Base-by-base conservation (phyloP, 30 jellyfish, hydroid and myxozoan species). In the Turritopsis rubra region DNA sequence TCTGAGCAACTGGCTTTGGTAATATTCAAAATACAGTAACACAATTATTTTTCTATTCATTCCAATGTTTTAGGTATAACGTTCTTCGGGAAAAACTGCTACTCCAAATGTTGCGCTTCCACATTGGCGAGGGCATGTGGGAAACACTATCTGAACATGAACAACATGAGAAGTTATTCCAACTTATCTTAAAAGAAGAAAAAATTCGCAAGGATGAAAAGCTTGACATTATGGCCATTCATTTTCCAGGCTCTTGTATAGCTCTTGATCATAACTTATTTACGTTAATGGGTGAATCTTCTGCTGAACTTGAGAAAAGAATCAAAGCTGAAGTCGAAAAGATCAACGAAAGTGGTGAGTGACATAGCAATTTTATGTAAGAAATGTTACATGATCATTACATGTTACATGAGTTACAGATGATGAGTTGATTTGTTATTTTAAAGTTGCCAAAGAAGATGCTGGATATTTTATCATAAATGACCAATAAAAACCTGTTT, bases 111-210 rank as follows among this genome's bases (percentile, higher is more conserved):
- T 88, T 93, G 24, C 86, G 81, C 77, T 72, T 81, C 23, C 89
- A 86, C 73, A 81, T 87, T 78, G 99, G 99, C 17, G 94, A 85
- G 54, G 99, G 99, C 19, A 85, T 93, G 96, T 86, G 96, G 99
- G 89, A 90, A 28, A 89, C 99, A 0, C 53, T 88, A 73, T 81
- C 99, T 9, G 87, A 86, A 65, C 81, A 83, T 74, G 97, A 91
- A 84, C 98, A 91, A 77, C 90, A 85, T 29, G 96, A 91, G 31
- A 84, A 94, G 52, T 84, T 91, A 7, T 81, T 79, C 25, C 95
- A 91, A 52, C 81, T 91, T 84, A 91, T 84, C 28, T 85, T 87
- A 0, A 87, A 87, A 78, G 98, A 91, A 85, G 98, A 91, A 72
- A 84, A 81, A 26, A 70, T 91, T 1, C 54, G 96, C 1, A 87